A percentile compares a stretch with the other conserved stretches of the same genome.
phyloP scores from a whole-genome alignment of 2,113 vertebrate genomes.

The Campylorhamphus procurvoides region DNA sequence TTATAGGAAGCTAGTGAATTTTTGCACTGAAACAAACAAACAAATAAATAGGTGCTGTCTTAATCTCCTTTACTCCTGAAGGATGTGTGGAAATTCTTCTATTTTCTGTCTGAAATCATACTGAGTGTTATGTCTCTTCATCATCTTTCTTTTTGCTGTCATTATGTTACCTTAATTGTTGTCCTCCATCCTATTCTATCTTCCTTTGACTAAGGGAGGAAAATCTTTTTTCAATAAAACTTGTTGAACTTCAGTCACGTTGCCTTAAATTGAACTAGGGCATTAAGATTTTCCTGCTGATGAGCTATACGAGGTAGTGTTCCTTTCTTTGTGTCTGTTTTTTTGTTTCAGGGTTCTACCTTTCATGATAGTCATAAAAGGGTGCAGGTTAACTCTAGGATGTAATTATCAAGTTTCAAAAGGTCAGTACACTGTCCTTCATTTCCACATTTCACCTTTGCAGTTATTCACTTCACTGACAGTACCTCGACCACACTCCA shows the following conservation, averaged over 20 bases:
- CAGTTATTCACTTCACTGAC: neutral
- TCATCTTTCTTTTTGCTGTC: neutral
- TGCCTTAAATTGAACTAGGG: neutral
- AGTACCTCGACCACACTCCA: neutral
- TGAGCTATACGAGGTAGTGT: neutral
- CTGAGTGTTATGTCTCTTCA: neutral
- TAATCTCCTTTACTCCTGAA: neutral
- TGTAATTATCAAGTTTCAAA: neutral
- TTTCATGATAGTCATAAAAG: neutral
- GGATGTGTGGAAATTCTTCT: fast-evolving
- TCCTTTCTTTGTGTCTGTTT: neutral
- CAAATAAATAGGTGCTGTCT: neutral
- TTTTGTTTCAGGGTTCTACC: neutral
- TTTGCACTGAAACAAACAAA: neutral
- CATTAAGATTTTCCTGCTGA: neutral
- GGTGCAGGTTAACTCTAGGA: neutral
- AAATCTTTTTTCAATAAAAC: neutral
- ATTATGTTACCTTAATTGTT: neutral
- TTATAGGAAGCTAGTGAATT: neutral
- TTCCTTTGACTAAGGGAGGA: neutral
- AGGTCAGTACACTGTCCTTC: neutral
- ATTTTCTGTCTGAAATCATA: neutral
- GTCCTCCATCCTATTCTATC: neutral
- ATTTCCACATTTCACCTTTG: neutral
- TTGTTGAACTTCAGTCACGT: neutral